Evolutionary conservation across 1,140 invertebrate genomes (phyloP).

Genomic region (Zaprionus inermis): DNA sequence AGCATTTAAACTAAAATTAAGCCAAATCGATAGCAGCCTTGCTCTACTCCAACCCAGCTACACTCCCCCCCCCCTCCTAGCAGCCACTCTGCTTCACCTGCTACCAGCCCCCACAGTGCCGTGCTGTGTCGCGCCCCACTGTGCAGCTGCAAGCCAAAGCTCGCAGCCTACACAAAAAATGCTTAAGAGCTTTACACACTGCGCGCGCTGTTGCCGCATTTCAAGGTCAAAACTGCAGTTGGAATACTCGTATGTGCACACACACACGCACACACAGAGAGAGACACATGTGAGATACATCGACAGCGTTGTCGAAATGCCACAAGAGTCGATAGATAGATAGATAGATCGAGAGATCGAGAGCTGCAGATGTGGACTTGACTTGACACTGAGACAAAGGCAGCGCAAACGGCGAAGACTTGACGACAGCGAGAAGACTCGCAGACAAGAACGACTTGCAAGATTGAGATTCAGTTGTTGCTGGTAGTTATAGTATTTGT

Average conservation of each 20-base stretch:
- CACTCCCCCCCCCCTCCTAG: not conserved
- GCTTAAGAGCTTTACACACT: slow-evolving; percentile 17
- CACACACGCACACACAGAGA: slow-evolving; percentile 19
- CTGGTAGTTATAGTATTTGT: not conserved
- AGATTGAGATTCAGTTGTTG: slow-evolving; percentile 24
- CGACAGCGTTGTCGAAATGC: slow-evolving; percentile 57
- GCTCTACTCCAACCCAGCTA: slow-evolving; percentile 11
- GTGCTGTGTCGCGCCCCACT: not conserved
- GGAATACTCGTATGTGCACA: slow-evolving; percentile 42
- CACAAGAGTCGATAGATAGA: slow-evolving; percentile 28
- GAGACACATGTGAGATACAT: slow-evolving; percentile 47
- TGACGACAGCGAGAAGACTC: slow-evolving; percentile 5
- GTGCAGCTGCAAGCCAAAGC: not conserved
- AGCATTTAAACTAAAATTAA: slow-evolving; percentile 55
- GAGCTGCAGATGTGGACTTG: slow-evolving; percentile 46
- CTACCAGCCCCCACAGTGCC: no score
- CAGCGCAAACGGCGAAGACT: slow-evolving; percentile 12
- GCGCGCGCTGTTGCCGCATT: slow-evolving; percentile 28
- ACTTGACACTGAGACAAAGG: slow-evolving; percentile 45
- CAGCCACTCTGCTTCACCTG: not conserved
- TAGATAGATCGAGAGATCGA: slow-evolving; percentile 35
- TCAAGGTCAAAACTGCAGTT: slow-evolving; percentile 73
- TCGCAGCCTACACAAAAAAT: slow-evolving; percentile 37
- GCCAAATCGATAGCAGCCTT: slow-evolving; percentile 46
- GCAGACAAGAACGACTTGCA: not conserved